Evolutionary conservation across 2,888 invertebrate genomes (phyloP), one percentile per base, ranked within the genome.

Genomic region (Idaea aversata): DNA sequence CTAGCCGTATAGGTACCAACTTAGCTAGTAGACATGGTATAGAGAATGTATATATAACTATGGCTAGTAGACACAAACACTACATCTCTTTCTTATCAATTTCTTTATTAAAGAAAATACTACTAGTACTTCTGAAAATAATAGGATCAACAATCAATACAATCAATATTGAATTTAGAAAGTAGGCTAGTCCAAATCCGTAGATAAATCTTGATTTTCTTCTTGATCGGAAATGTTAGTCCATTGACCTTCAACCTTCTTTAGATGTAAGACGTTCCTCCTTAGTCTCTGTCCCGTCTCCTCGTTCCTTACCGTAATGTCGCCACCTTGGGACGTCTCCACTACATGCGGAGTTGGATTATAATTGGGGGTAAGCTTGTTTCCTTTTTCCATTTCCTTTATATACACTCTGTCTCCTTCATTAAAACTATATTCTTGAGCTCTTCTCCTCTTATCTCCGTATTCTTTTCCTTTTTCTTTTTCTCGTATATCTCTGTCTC

Each of bases 191-290:
- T 36, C 36, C 4, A 4, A 36, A 5, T 36, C 36, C 6, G 36
- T 4, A 4, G 6, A 36, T 36, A 6, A 36, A 36, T 36, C 36
- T 36, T 36, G 36, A 36, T 36, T 36, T 36, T 6, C 36, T 36
- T 36, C 36, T 36, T 36, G 36, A 36, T 36, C 36, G 4, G 36
- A 5, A 6, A 36, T 36, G 6, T 4, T 36, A 36, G 36, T 60
- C 61, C 64, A 64, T 61, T 61, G 13, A 13, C 64, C 64, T 64
- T 64, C 61, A 7, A 64, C 64, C 57, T 57, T 61, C 60, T 64
- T 64, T n/a, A 64, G 57, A 61, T 64, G 64, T 57, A 64, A 15
- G 35, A 64, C 38, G 15, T 64, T 64, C 25, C 64, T 35, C 16
- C 64, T 25, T 10, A 61, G 47, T 15, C 5, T 57, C 25, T 64